Evolutionary conservation across 2,113 vertebrate genomes (phyloP).

Genomic region (Menidia beryllina): DNA sequence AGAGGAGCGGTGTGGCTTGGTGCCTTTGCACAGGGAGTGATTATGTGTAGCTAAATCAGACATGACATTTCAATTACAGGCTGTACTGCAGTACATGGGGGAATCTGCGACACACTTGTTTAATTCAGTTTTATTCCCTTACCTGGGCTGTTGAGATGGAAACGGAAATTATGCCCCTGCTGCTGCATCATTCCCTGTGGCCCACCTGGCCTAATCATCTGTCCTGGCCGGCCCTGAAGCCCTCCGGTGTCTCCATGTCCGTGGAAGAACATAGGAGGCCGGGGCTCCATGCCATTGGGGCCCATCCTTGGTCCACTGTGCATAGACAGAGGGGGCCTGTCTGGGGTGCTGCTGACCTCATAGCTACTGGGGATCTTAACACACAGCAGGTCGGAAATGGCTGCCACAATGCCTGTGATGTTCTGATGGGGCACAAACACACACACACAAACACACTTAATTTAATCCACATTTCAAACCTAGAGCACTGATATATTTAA

Average conservation of each 20-base stretch:
- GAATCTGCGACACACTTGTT: slow-evolving; percentile 20
- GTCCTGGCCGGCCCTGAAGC: slow-evolving; percentile 51
- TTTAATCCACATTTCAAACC: not conserved
- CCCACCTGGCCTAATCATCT: slow-evolving; percentile 56
- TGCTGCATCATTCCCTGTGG: slow-evolving; percentile 80
- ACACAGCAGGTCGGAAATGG: slow-evolving; percentile 76
- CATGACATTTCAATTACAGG: slow-evolving; percentile 37
- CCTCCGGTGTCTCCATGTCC: slow-evolving; percentile 58
- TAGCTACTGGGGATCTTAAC: slow-evolving; percentile 95
- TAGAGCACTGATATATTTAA: not conserved
- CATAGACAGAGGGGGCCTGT: slow-evolving; percentile 80
- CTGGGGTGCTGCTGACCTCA: slow-evolving; percentile 89
- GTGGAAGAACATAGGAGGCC: slow-evolving; percentile 65
- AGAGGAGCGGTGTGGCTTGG: slow-evolving; percentile 2
- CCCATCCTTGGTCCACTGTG: slow-evolving; percentile 66
- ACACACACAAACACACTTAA: not conserved
- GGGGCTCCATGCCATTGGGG: slow-evolving; percentile 67
- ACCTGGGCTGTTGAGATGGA: slow-evolving; percentile 87
- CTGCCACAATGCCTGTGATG: slow-evolving; percentile 90
- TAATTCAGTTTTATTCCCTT: slow-evolving; percentile 68
- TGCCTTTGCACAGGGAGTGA: slow-evolving; percentile 13
- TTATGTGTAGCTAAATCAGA: slow-evolving; percentile 43
- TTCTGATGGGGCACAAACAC: slow-evolving; percentile 80
- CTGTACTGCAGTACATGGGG: slow-evolving; percentile 13
- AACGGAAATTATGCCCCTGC: slow-evolving; percentile 83